These are phyloP conservation scores for Otus scops DNA, from an alignment of 2,797 vertebrate species.

Conservation along the genomic window DNA sequence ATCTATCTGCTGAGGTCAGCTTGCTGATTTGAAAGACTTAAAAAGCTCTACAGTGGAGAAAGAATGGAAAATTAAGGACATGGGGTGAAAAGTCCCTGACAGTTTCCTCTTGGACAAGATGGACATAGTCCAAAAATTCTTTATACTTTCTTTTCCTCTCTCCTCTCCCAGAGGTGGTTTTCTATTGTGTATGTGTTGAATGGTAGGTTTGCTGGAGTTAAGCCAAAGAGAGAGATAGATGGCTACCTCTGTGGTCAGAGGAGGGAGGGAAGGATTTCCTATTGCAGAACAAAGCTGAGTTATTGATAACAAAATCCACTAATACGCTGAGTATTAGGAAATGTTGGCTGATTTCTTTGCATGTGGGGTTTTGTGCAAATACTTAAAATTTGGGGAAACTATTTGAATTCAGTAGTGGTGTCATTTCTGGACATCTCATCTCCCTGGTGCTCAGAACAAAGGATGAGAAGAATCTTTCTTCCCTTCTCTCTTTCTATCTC, in stretches of 20 bases:
- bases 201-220: neutral
- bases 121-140: slow-evolving; percentile 33
- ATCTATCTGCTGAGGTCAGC: neutral
- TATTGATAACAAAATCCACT: slow-evolving; percentile 19
- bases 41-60: neutral
- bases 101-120: slow-evolving; percentile 32
- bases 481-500: neutral
- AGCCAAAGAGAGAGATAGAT: neutral
- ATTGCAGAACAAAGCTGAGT: slow-evolving; percentile 31
- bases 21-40: neutral
- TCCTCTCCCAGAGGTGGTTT: slow-evolving; percentile 31
- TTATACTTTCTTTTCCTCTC: slow-evolving; percentile 55
- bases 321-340: neutral
- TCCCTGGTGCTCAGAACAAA: neutral
- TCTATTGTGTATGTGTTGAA: slow-evolving; percentile 53
- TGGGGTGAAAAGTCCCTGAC: neutral
- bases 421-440: neutral
- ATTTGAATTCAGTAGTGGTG: neutral
- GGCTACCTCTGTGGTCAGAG: neutral
- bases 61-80: slow-evolving; percentile 27
- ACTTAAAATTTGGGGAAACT: neutral
- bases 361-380: neutral
- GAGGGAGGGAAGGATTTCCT: slow-evolving; percentile 45
- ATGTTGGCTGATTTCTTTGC: neutral
- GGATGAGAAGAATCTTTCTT: neutral